phyloP scores from a whole-genome alignment of 64 coral and sea anemone genomes.

The Montipora capricornis region DNA sequence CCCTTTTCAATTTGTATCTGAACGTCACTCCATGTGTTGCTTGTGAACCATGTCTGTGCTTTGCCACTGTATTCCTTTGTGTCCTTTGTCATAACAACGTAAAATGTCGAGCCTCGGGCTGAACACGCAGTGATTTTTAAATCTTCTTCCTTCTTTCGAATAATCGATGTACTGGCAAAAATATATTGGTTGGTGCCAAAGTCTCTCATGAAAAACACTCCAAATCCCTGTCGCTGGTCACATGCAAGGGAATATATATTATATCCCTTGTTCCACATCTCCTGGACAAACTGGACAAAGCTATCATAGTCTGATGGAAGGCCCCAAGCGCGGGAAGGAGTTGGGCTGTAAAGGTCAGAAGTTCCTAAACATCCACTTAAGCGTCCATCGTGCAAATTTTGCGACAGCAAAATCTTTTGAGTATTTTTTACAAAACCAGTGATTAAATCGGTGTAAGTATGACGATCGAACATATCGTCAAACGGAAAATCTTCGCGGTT shows the following conservation, averaged over 20 bases:
- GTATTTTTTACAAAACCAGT: neutral
- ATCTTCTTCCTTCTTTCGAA: too few relatives aligned
- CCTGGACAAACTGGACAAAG: neutral
- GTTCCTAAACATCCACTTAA: neutral
- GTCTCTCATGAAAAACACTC: too few relatives aligned
- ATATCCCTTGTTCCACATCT: neutral
- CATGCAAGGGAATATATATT: neutral
- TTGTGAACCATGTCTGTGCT: too few relatives aligned
- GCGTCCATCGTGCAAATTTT: conserved; percentile 1
- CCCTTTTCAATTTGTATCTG: too few relatives aligned
- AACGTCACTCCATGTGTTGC: too few relatives aligned
- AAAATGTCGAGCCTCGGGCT: too few relatives aligned
- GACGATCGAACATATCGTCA: neutral
- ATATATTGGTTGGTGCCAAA: too few relatives aligned
- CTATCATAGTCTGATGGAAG: neutral
- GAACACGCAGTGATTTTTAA: too few relatives aligned
- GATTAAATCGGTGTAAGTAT: neutral
- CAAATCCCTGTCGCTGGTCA: too few relatives aligned
- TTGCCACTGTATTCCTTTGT: too few relatives aligned
- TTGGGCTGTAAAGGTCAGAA: neutral
- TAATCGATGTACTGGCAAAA: too few relatives aligned
- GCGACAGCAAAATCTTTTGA: neutral
- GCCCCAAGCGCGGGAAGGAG: neutral
- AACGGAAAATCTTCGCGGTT: neutral
- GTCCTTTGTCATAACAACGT: too few relatives aligned